Conservation (phyloP, 2,113 vertebrate genomes). For the Egretta garzetta region DNA sequence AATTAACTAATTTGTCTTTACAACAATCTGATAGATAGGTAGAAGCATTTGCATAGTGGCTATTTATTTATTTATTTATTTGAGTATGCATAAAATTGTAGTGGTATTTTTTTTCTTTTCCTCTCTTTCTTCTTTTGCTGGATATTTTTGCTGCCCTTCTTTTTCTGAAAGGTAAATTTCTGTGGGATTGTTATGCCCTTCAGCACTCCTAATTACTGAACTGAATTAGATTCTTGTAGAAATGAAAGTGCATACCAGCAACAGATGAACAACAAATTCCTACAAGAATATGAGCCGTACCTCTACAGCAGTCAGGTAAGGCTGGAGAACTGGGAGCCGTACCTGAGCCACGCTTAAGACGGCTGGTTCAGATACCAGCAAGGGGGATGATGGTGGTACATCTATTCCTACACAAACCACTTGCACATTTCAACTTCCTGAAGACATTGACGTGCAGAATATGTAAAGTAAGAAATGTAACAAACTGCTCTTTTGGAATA, state of each 20-base stretch:
- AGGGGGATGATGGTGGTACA: not conserved
- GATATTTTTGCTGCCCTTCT: not conserved
- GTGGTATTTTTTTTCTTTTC: not conserved
- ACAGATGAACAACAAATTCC: conserved; percentile 6
- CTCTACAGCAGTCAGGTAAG: not conserved
- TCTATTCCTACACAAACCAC: not conserved
- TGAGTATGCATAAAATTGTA: not conserved
- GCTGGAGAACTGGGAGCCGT: not conserved
- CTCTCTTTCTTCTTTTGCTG: not conserved
- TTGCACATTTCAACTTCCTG: rapidly evolving
- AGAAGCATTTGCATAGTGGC: conserved; percentile 36
- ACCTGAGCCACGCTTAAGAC: rapidly evolving
- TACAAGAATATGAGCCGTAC: not conserved
- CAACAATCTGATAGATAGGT: conserved; percentile 48
- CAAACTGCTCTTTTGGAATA: not conserved
- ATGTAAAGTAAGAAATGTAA: not conserved
- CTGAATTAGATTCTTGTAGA: conserved; percentile 2
- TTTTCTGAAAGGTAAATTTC: conserved; percentile 33
- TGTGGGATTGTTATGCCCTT: conserved; percentile 27
- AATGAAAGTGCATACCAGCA: not conserved
- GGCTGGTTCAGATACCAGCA: not conserved
- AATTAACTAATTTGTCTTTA: conserved; percentile 70
- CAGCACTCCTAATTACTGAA: conserved; percentile 37
- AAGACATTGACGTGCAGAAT: not conserved
- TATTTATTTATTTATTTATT: conserved; percentile 19